These are phyloP conservation scores for Toxonevra muliebris DNA, from an alignment of 2,888 invertebrate genomes.

Conservation along the genomic window DNA sequence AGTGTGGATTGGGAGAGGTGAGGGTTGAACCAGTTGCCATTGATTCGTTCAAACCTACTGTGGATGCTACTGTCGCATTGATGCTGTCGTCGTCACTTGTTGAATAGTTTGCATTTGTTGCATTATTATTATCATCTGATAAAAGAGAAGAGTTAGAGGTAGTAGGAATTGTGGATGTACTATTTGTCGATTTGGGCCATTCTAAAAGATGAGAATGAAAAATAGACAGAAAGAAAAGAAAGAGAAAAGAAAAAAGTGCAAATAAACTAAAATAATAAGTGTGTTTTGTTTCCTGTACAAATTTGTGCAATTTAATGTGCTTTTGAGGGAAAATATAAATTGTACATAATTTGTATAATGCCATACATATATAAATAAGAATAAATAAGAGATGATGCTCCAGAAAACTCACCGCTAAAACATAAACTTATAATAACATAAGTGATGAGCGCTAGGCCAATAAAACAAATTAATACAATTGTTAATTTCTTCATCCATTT, in stretches of 20 bases:
- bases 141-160: slow-evolving; percentile 56
- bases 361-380: slow-evolving; percentile 13
- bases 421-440: slow-evolving; percentile 61
- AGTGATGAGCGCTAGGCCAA: slow-evolving; percentile 59
- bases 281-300: not conserved
- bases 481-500: slow-evolving; percentile 63
- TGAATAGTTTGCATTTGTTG: slow-evolving; percentile 30
- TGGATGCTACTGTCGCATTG: slow-evolving; percentile 23
- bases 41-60: slow-evolving; percentile 26
- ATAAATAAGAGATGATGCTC: slow-evolving; percentile 20
- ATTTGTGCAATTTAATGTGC: slow-evolving; percentile 26
- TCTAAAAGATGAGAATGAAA: slow-evolving; percentile 44
- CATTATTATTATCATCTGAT: slow-evolving; percentile 51
- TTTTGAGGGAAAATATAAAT: slow-evolving; percentile 11
- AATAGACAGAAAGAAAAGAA: slow-evolving; percentile 27
- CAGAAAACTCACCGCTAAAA: slow-evolving; percentile 59
- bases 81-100: slow-evolving; percentile 28
- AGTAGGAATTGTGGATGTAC: slow-evolving; percentile 42
- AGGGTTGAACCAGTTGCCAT: slow-evolving; percentile 1
- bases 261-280: slow-evolving; percentile 11
- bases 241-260: slow-evolving; percentile 23
- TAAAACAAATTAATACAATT: slow-evolving; percentile 59
- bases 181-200: slow-evolving; percentile 57
- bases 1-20: not conserved
- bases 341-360: not conserved